A percentile compares a stretch with the other conserved stretches of the same genome.
Evolutionary conservation across 2,888 invertebrate genomes (phyloP).

Genomic region (Acronicta aceris): DNA sequence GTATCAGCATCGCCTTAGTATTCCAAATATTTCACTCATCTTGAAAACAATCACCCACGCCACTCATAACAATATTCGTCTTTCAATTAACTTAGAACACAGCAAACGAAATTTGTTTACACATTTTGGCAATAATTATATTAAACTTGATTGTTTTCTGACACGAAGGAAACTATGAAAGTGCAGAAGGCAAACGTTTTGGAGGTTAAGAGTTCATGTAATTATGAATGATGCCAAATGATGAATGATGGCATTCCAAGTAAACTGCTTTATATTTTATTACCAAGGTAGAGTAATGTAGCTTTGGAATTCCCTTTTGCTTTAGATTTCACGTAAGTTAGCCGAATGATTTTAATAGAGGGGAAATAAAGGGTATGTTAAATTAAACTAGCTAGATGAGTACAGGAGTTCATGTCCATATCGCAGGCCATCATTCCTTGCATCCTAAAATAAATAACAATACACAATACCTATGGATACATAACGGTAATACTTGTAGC

Average conservation of each 20-base stretch:
- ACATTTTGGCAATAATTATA: slow-evolving; percentile 18
- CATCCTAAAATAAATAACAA: slow-evolving; percentile 5
- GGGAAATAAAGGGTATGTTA: too few species aligned
- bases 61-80: slow-evolving; percentile 3
- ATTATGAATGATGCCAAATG: slow-evolving; percentile 10
- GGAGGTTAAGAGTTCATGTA: slow-evolving; percentile 26
- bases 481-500: slow-evolving; percentile 29
- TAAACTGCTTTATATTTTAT: too few species aligned
- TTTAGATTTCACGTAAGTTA: too few species aligned
- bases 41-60: not conserved
- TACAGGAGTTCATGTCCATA: too few species aligned
- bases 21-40: not conserved
- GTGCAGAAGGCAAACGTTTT: slow-evolving; percentile 15
- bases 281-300: too few species aligned
- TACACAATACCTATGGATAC: not conserved
- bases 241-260: not conserved
- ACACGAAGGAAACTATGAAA: slow-evolving; percentile 34
- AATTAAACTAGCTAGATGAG: not conserved
- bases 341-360: not conserved
- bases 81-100: slow-evolving; percentile 31
- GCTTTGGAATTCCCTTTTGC: too few species aligned
- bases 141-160: slow-evolving; percentile 25
- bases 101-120: slow-evolving; percentile 11
- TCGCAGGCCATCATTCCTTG: not conserved
- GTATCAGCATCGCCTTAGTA: too few species aligned